Conservation (phyloP, 2,113 vertebrate genomes). For the Martes martes region DNA sequence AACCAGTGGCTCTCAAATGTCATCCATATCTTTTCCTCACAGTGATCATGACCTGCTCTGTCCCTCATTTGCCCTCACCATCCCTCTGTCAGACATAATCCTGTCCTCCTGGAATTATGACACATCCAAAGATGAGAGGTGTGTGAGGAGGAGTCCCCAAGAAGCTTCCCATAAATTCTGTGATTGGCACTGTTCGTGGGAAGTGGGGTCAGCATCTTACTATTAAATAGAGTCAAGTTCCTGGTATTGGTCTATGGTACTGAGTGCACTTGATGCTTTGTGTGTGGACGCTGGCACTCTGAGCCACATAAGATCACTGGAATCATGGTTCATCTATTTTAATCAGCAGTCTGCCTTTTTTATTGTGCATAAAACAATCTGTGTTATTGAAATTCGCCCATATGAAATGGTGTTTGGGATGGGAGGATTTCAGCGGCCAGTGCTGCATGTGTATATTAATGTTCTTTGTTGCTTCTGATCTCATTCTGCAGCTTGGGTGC, state of each 20-base stretch:
- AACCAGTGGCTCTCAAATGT: not conserved
- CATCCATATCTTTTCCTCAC: not conserved
- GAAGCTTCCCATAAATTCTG: not conserved
- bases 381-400: not conserved
- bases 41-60: not conserved
- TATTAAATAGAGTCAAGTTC: not conserved
- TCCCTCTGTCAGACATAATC: not conserved
- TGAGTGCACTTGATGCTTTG: not conserved
- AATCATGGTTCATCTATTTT: not conserved
- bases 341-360: not conserved
- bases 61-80: not conserved
- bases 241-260: not conserved
- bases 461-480: not conserved
- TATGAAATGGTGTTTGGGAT: not conserved
- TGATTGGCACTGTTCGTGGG: not conserved
- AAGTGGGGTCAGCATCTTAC: not conserved
- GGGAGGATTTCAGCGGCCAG: not conserved
- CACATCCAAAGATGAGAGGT: not conserved
- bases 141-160: not conserved
- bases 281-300: not conserved
- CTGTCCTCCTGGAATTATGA: not conserved
- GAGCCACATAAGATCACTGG: not conserved
- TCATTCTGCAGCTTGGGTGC: not conserved
- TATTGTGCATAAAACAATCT: not conserved
- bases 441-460: not conserved